Conservation (phyloP, 2,888 invertebrate species). For the Drosophila niveifrons region DNA sequence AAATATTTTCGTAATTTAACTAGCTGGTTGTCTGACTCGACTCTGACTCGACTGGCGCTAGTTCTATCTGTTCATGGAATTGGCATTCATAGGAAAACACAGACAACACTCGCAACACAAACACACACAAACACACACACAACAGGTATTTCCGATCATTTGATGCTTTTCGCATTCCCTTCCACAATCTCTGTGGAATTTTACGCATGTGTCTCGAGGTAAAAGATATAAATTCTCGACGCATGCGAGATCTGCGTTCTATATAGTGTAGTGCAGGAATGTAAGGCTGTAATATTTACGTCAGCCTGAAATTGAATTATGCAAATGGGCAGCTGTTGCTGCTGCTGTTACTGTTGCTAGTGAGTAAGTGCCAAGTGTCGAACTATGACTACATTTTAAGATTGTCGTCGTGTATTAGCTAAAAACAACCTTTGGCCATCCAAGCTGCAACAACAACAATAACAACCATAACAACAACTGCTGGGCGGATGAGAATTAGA, state of each 20-base stretch:
- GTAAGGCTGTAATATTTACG: conserved; percentile 23
- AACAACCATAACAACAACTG: no score
- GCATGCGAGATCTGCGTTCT: not conserved
- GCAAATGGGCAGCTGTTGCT: conserved; percentile 48
- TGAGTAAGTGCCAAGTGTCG: conserved; percentile 35
- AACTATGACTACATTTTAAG: not conserved
- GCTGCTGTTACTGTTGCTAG: not conserved
- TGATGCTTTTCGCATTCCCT: conserved; percentile 15
- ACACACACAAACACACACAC: not conserved
- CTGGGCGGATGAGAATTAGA: not conserved
- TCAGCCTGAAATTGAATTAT: conserved; percentile 62
- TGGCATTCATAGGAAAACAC: conserved; percentile 29
- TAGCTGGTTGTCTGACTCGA: conserved; percentile 1
- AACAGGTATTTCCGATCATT: conserved; percentile 49
- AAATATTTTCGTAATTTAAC: conserved; percentile 33
- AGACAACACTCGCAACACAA: not conserved
- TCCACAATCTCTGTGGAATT: conserved; percentile 57
- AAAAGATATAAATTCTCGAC: not conserved
- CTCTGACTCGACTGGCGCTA: conserved; percentile 17
- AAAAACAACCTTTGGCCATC: conserved; percentile 30
- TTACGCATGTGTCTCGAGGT: conserved; percentile 40
- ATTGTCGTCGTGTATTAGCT: not conserved
- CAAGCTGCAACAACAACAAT: not conserved
- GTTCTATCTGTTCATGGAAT: conserved; percentile 16
- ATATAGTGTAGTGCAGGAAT: conserved; percentile 26